Base-by-base conservation (phyloP, 2,888 invertebrate genomes). In the Cheilosia vulpina region DNA sequence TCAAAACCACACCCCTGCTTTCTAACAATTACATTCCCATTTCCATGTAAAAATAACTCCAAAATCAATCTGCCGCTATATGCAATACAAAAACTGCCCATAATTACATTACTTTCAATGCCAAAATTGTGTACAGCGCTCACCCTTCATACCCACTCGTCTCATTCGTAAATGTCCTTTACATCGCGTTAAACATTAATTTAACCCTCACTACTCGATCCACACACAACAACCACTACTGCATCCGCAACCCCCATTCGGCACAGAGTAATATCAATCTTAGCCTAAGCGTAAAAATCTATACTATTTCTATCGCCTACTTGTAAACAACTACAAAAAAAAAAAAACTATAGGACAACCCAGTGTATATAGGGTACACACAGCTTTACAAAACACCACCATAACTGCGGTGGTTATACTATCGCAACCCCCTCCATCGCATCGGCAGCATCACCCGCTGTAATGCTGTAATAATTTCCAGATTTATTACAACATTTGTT, bases 401-500 rank as follows among this genome's bases (percentile, higher is more conserved):
- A 83, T 78, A 72, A 72, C 66, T 77, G 76, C 65, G 69, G 65
- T 81, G 58, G 69, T 69, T 65, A 60, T 73, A 58, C 57, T 45
- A 73, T 71, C 77, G 50, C 38, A 65, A 73, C 81, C 68, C 63
- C 62, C 50, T 57, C 47, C 24, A 34, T 60, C 66, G 43, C 38
- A 38, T 57, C 41, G 4, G 27, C 27, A 34, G 31, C 72, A 80
- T 65, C 78, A 69, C 71, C 71, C 71, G 60, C 60, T 65, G 66
- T 79, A 84, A 84, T 84, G 84, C 79, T 84, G 84, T 84, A 84
- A 84, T 84, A 84, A 84, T 84, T 84, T 84, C 65, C 84, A 79
- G 84, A 84, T 84, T 84, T 84, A 84, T 84, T 84, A 84, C 79
- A 84, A 84, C 84, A 84, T 84, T 84, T 84, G 79, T 84, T 84